Evolutionary conservation across 2,797 vertebrate species (phyloP), one percentile per base, ranked within the genome.

Genomic region (Helarctos malayanus): DNA sequence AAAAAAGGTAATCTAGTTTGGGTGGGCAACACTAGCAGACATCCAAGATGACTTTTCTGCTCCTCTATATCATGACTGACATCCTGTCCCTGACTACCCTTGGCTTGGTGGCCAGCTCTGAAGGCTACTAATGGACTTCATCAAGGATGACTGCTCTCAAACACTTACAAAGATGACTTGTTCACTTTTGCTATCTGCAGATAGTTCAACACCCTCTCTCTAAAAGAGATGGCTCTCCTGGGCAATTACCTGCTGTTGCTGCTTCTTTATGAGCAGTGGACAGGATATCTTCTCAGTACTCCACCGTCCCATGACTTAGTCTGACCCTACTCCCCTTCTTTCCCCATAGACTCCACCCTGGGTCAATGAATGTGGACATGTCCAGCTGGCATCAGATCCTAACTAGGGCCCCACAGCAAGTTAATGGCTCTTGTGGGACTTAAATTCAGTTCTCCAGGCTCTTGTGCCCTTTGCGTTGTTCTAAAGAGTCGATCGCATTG

Each of bases 281-380:
- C 27, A 14, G 27, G 7, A 38, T 0, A 5, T 25, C 18, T 25
- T 80, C n/a, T 35, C 38, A 52, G 23, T 6, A 54, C 21, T 13
- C n/a, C 59, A n/a, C 1, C 2, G 18, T 54, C 52, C 52, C 15
- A 4, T 14, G 38, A n/a, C 15, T 27, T 47, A 11, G 1, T 27
- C 57, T 61, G 45, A 32, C 4, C 29, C n/a, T 15, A 6, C 0
- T 56, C 5, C 19, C 32, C 1, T 38, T 73, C 12, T 29, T 76
- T 52, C 21, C 21, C 49, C 7, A 3, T 14, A 4, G 38, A 19
- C 29, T 4, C 25, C 38, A 49, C 10, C 15, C 4, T 27, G n/a
- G 13, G 6, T 35, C 78, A 45, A 11, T 38, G n/a, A 69, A 79
- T 2, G 2, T 3, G 12, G 16, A 12, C 16, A 2, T 0, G 2